phyloP scores from a whole-genome alignment of 1,140 invertebrate species.

The Neotoxoptera formosana region DNA sequence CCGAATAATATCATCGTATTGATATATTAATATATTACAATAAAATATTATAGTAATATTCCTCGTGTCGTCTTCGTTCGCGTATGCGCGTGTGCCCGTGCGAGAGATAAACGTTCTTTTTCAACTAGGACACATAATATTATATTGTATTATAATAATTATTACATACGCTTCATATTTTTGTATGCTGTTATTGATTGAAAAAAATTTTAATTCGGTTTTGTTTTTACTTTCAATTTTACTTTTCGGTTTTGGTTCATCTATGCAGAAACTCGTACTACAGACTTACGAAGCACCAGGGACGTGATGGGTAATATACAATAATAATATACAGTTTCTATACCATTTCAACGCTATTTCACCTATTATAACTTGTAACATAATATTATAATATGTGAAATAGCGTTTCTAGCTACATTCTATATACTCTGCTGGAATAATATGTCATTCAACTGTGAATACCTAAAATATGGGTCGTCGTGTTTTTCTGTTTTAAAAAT shows the following conservation, averaged over 20 bases:
- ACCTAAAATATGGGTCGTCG: no score
- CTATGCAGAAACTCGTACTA: slow-evolving; percentile 27
- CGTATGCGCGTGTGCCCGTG: background rate
- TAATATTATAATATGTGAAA: background rate
- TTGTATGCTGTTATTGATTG: background rate
- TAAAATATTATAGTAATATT: background rate
- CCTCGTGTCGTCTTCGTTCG: background rate
- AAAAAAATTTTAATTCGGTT: background rate
- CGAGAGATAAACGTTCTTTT: background rate
- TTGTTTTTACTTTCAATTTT: background rate
- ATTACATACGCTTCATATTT: background rate
- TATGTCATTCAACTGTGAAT: no score
- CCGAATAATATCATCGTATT: background rate
- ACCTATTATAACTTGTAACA: background rate
- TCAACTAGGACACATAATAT: background rate
- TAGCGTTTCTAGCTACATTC: no score
- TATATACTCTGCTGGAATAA: no score
- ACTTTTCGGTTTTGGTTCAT: background rate
- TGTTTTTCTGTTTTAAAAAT: background rate
- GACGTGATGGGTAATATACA: slow-evolving; percentile 35
- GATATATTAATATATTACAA: background rate
- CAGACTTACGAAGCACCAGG: slow-evolving; percentile 17
- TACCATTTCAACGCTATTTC: background rate
- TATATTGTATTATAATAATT: background rate
- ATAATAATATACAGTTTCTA: background rate